These are phyloP conservation scores for Amphimallon solstitiale DNA, from an alignment of 2,888 invertebrate species.

Conservation along the genomic window DNA sequence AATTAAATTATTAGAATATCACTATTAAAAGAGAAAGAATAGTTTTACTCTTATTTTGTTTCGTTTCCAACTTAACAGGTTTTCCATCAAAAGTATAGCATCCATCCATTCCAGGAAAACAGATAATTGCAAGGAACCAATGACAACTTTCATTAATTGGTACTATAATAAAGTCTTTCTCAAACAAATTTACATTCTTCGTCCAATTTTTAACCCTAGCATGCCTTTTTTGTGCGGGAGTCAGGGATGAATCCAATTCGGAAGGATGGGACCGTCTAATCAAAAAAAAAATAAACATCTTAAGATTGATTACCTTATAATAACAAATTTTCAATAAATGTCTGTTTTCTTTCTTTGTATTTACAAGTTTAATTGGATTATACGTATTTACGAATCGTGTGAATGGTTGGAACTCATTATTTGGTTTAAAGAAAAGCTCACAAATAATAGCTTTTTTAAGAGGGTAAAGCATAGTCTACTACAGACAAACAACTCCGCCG, in stretches of 20 bases:
- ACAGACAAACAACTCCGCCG: no score
- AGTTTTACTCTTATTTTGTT: slow-evolving; percentile 65
- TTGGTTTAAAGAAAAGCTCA: no score
- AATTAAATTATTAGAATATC: not conserved
- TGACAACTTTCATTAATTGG: slow-evolving; percentile 98
- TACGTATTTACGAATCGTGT: no score
- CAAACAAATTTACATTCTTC: slow-evolving; percentile 94
- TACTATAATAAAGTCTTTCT: slow-evolving; percentile 95
- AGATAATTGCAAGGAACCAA: slow-evolving; percentile 98
- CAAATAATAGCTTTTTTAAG: no score
- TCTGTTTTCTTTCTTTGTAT: no score
- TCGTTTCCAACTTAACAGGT: slow-evolving; percentile 63
- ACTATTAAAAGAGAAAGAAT: not conserved
- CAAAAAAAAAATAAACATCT: slow-evolving; percentile 37
- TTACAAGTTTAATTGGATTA: no score
- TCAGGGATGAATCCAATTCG: slow-evolving; percentile 74
- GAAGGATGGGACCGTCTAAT: slow-evolving; percentile 67
- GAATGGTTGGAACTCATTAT: no score
- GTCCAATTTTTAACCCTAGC: slow-evolving; percentile 95
- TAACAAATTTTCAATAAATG: no score
- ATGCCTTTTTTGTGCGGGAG: slow-evolving; percentile 87
- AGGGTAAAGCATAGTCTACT: no score
- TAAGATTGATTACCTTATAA: no score
- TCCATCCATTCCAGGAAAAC: slow-evolving; percentile 87
- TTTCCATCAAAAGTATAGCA: slow-evolving; percentile 75